Conservation (phyloP, 2,113 vertebrate genomes). For the Larimichthys crocea region DNA sequence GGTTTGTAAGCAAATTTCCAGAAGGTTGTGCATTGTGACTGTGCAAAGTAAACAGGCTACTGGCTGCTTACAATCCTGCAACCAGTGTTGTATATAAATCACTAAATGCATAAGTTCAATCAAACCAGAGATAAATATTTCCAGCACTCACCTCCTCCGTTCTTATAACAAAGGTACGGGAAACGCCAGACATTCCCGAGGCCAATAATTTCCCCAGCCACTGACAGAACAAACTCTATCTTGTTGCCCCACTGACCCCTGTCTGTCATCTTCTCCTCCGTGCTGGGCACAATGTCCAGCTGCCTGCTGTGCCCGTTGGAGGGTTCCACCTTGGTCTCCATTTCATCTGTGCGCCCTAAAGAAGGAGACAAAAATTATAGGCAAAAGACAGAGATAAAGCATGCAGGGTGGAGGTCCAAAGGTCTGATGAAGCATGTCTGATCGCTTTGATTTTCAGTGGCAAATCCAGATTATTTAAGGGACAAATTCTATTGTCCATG, state of each 20-base stretch:
- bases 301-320: slow-evolving; percentile 74
- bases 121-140: background rate
- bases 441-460: background rate
- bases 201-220: slow-evolving; percentile 95
- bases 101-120: background rate
- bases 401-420: background rate
- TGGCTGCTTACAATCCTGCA: background rate
- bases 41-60: background rate
- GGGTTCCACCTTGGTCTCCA: slow-evolving; percentile 73
- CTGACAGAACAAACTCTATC: slow-evolving; percentile 92
- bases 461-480: background rate
- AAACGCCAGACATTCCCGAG: slow-evolving; percentile 98
- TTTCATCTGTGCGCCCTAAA: slow-evolving; percentile 50
- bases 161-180: slow-evolving; percentile 98
- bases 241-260: slow-evolving; percentile 96
- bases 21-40: background rate
- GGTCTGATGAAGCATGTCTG: background rate
- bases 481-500: background rate
- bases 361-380: background rate
- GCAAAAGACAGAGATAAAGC: background rate
- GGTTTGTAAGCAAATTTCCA: background rate
- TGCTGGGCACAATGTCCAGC: slow-evolving; percentile 72
- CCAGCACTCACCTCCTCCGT: slow-evolving; percentile 91
- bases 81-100: no score
- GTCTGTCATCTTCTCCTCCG: slow-evolving; percentile 83